Percentiles rank a stretch among this genome's conserved stretches.
Evolutionary conservation across 2,888 invertebrate genomes (phyloP).

Genomic region (Eucera pruinosa): DNA sequence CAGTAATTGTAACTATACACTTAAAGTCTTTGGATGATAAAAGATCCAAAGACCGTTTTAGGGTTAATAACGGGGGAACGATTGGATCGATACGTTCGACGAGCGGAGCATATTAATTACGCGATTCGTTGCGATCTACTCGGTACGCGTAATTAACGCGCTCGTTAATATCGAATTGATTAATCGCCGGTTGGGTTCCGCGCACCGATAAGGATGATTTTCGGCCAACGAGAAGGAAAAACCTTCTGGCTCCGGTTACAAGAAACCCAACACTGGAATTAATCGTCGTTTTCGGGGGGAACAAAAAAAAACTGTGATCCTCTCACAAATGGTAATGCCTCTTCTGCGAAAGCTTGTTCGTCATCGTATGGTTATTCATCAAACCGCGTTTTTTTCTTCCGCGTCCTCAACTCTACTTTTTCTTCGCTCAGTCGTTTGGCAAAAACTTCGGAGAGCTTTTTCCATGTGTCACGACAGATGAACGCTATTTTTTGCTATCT

Average conservation of each 20-base stretch:
- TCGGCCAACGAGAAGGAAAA: background rate
- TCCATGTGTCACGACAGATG: too few relatives aligned
- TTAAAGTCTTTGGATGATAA: too few relatives aligned
- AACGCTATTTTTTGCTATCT: too few relatives aligned
- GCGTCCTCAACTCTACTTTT: background rate
- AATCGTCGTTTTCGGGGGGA: conserved; percentile 24
- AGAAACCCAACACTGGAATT: conserved; percentile 31
- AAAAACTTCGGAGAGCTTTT: too few relatives aligned
- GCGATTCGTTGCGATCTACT: conserved; percentile 16
- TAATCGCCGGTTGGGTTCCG: conserved; percentile 34
- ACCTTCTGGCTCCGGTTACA: background rate
- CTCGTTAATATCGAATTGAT: conserved; percentile 50
- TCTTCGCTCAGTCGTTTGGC: background rate
- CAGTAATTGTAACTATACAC: too few relatives aligned
- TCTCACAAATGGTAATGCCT: conserved; percentile 52
- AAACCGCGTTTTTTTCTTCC: conserved; percentile 43
- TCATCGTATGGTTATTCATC: conserved; percentile 64
- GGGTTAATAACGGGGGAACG: too few relatives aligned
- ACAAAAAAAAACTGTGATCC: conserved; percentile 22
- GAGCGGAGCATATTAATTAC: conserved; percentile 47
- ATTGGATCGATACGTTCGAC: conserved; percentile 35
- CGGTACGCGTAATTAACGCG: conserved; percentile 43
- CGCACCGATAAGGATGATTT: background rate
- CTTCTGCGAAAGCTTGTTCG: conserved; percentile 49
- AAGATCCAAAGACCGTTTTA: too few relatives aligned